These are phyloP conservation scores for Nycticorax nycticorax DNA, from an alignment of 2,113 vertebrate genomes.

Conservation along the genomic window DNA sequence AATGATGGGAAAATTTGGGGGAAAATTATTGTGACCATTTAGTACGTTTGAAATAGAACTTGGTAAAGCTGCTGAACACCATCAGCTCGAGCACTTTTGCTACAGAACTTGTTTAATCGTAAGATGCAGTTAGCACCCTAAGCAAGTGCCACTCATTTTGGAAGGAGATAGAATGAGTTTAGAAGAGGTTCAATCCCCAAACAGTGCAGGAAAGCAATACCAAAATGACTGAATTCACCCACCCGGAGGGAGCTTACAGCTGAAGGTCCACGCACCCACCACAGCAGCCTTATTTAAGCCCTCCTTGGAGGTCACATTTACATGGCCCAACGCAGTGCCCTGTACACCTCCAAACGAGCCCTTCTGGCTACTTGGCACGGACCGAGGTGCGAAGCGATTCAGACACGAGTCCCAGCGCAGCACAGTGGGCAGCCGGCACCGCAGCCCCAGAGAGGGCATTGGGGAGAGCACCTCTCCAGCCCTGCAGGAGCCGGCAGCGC, in stretches of 20 bases:
- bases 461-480: background rate
- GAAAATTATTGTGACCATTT: background rate
- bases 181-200: background rate
- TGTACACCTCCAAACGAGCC: background rate
- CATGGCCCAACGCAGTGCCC: fast-evolving
- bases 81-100: background rate
- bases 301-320: fast-evolving
- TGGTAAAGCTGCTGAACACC: background rate
- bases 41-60: background rate
- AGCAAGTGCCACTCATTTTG: background rate
- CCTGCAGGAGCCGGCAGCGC: fast-evolving
- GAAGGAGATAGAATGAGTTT: background rate
- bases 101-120: background rate
- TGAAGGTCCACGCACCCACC: background rate
- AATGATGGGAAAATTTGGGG: background rate
- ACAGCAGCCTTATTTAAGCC: background rate
- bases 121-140: background rate
- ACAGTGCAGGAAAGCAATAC: background rate
- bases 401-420: background rate
- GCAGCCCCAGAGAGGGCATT: background rate
- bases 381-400: background rate
- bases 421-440: background rate
- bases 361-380: background rate
- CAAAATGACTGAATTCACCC: background rate
- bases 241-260: background rate